Evolutionary conservation across 2,888 invertebrate species (phyloP).

Genomic region (Podotricha telesiphe): DNA sequence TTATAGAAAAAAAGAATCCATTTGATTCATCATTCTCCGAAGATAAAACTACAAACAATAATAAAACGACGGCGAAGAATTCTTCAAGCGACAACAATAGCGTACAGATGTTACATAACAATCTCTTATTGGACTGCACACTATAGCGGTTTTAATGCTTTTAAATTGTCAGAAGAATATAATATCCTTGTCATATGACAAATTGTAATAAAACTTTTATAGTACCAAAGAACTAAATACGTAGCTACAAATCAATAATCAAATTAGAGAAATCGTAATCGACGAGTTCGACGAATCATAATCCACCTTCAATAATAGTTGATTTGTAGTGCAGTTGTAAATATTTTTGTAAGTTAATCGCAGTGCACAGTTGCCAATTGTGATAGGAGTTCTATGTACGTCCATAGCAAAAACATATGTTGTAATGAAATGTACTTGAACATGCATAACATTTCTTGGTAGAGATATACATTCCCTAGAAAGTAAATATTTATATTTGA

Average conservation of each 20-base stretch:
- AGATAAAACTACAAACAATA: conserved; percentile 16
- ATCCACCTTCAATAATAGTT: conserved; percentile 10
- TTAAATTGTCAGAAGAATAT: conserved; percentile 20
- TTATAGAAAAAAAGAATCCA: not conserved
- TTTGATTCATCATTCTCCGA: conserved; percentile 6
- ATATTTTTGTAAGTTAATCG: not conserved
- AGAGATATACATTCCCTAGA: not conserved
- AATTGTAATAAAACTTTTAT: not conserved
- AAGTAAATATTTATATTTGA: not conserved
- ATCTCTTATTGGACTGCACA: conserved; percentile 32
- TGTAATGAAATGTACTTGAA: not conserved
- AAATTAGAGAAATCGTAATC: conserved; percentile 16
- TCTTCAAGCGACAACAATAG: conserved; percentile 28
- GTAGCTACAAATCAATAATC: not conserved
- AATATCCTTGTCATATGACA: not conserved
- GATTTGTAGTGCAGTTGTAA: not conserved
- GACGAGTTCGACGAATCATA: not conserved
- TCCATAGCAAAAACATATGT: not conserved
- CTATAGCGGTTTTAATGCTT: conserved; percentile 25
- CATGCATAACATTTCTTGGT: not conserved
- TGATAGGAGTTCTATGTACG: not conserved
- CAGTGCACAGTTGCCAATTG: not conserved
- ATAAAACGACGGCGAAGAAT: conserved; percentile 27
- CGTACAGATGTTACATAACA: conserved; percentile 35
- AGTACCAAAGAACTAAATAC: not conserved